Conservation (phyloP, 2,113 vertebrate species). For the Centropus bengalensis region DNA sequence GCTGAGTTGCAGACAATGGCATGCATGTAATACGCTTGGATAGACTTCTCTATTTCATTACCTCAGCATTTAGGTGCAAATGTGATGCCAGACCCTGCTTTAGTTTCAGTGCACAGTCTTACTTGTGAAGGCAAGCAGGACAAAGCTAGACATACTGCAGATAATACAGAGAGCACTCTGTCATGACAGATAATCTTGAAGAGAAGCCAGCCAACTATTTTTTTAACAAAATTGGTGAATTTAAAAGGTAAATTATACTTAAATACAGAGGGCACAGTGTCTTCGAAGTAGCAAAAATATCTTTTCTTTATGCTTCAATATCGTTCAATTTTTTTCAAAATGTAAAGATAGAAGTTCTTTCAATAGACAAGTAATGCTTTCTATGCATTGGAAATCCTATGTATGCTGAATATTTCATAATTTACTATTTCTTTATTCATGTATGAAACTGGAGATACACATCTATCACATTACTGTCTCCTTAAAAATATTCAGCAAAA, state of each 20-base stretch:
- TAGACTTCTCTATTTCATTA: constrained; percentile 23
- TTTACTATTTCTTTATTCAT: not conserved
- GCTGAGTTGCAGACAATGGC: constrained; percentile 22
- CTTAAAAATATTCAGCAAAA: not conserved
- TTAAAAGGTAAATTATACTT: not conserved
- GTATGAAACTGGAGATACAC: not conserved
- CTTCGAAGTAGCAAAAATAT: not conserved
- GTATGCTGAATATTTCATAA: not conserved
- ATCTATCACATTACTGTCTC: not conserved
- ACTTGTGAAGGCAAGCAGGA: not conserved
- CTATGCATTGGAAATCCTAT: not conserved
- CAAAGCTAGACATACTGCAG: not conserved
- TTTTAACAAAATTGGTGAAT: not conserved
- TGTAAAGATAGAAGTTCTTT: not conserved
- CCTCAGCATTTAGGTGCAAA: not conserved
- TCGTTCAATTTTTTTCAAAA: not conserved
- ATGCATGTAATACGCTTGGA: not conserved
- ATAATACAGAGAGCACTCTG: not conserved
- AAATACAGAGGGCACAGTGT: not conserved
- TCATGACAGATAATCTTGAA: not conserved
- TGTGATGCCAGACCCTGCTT: not conserved
- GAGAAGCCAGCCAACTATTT: not conserved
- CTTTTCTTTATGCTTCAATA: not conserved
- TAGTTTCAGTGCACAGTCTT: not conserved
- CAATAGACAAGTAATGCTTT: not conserved